These are phyloP conservation scores for Nasonia vitripennis DNA, from an alignment of 1,140 invertebrate species.

Conservation along the genomic window DNA sequence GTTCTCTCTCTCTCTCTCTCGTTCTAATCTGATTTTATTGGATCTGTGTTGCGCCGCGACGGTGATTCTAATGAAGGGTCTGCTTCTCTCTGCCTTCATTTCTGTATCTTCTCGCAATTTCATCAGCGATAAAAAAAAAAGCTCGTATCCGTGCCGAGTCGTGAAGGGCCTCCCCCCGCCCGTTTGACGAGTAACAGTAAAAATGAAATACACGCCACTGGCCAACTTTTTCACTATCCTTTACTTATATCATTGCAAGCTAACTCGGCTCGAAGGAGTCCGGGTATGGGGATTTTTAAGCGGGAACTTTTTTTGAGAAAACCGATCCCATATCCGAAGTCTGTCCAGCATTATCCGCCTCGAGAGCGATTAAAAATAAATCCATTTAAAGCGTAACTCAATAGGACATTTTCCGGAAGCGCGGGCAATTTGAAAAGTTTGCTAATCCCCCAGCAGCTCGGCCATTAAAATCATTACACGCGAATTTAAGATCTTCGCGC, in stretches of 20 bases:
- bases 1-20: not conserved
- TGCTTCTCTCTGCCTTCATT: not conserved
- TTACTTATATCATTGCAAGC: not conserved
- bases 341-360: too few species aligned
- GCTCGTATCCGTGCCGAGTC: not conserved
- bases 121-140: not conserved
- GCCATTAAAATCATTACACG: conserved; percentile 2
- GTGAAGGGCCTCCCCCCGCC: not conserved
- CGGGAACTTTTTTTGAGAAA: not conserved
- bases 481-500: not conserved
- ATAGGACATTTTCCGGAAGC: not conserved
- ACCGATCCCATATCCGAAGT: too few species aligned
- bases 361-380: not conserved
- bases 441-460: not conserved
- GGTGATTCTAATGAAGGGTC: not conserved
- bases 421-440: conserved; percentile 6
- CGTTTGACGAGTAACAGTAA: not conserved
- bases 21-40: conserved; percentile 28
- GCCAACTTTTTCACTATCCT: not conserved
- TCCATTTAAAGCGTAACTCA: not conserved
- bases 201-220: not conserved
- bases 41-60: conserved; percentile 1
- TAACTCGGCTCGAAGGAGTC: not conserved
- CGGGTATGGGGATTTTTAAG: not conserved
- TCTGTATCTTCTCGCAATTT: not conserved